Conservation (phyloP, 2,888 invertebrate species). For the Metacarcinus magister region DNA sequence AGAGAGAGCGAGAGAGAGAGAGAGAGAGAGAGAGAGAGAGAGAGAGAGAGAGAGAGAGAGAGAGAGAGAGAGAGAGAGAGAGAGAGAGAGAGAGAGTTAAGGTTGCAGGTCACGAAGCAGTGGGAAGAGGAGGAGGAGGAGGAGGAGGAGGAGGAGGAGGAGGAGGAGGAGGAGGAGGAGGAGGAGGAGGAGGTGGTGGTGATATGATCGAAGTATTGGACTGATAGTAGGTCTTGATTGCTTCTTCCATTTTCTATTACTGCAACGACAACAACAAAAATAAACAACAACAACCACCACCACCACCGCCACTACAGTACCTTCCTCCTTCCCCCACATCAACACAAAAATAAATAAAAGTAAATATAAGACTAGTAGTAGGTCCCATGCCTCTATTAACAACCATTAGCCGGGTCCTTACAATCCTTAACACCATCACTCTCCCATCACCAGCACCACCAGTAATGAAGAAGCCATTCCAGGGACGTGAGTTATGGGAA, state of each 20-base stretch:
- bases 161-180: constrained; percentile 46
- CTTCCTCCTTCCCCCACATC: background rate
- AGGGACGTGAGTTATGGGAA: background rate
- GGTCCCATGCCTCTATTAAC: background rate
- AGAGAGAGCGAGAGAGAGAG: background rate
- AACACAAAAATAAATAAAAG: background rate
- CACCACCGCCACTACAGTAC: background rate
- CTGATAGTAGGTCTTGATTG: background rate
- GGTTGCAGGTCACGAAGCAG: constrained; percentile 7
- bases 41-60: constrained; percentile 26
- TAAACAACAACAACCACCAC: background rate
- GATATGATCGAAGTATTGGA: constrained; percentile 44
- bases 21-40: constrained; percentile 26
- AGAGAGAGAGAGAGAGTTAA: background rate
- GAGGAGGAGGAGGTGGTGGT: constrained; percentile 34
- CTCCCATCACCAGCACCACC: constrained; percentile 10
- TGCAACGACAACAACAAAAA: background rate
- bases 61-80: background rate
- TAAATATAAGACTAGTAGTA: background rate
- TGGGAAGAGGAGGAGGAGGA: background rate
- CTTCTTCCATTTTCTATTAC: background rate
- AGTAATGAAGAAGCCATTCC: constrained; percentile 12
- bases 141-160: background rate
- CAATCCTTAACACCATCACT: background rate
- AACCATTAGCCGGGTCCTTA: background rate